These are phyloP conservation scores for Mus pahari DNA, from an alignment of 2,113 vertebrate species.

Conservation along the genomic window DNA sequence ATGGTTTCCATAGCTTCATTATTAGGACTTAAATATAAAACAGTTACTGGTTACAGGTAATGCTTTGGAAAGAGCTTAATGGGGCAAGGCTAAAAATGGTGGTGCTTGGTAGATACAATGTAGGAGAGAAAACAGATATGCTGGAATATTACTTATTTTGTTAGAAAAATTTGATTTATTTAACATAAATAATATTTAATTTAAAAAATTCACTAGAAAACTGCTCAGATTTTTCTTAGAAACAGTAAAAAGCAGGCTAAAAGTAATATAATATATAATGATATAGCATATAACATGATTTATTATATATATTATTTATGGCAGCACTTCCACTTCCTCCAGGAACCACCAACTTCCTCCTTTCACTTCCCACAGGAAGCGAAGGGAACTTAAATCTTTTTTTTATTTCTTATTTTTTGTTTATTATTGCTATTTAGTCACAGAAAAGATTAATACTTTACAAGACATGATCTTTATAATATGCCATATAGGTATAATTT, in stretches of 20 bases:
- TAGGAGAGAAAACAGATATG: not conserved
- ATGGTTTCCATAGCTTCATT: not conserved
- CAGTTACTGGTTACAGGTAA: not conserved
- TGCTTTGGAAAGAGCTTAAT: not conserved
- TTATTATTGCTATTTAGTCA: conserved; percentile 83
- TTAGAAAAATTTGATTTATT: not conserved
- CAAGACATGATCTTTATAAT: conserved; percentile 77
- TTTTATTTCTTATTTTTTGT: conserved; percentile 71
- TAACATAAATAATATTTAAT: not conserved
- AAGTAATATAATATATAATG: not conserved
- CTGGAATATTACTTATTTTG: not conserved
- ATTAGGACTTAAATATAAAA: not conserved
- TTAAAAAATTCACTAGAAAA: not conserved
- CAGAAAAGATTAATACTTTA: conserved; percentile 78
- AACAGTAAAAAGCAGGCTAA: not conserved
- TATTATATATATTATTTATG: not conserved
- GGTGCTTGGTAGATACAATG: not conserved
- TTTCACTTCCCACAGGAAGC: not conserved
- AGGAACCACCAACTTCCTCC: not conserved
- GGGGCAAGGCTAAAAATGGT: not conserved
- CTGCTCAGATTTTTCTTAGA: not conserved
- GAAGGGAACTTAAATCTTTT: not conserved
- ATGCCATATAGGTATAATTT: conserved; percentile 71
- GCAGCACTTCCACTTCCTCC: not conserved
- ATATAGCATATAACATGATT: too few relatives aligned